phyloP scores from a whole-genome alignment of 2,888 invertebrate genomes.

The Agonum fuliginosum region DNA sequence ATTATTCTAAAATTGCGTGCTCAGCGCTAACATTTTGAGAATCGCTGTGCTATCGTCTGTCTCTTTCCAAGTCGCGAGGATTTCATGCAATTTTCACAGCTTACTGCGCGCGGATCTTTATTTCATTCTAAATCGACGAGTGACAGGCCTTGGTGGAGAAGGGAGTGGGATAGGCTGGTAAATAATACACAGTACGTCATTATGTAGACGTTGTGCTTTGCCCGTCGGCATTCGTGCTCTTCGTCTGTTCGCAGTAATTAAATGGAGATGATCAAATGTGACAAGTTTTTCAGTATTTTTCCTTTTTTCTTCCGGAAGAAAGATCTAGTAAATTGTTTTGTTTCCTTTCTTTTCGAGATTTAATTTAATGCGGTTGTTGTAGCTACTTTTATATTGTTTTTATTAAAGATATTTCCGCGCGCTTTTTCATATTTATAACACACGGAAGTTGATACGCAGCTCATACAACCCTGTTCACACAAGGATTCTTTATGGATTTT shows the following conservation, averaged over 20 bases:
- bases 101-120: constrained; percentile 66
- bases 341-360: neutral
- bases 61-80: constrained; percentile 61
- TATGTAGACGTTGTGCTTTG: neutral
- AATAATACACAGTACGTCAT: constrained; percentile 39
- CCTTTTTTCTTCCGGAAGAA: neutral
- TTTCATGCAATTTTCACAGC: constrained; percentile 67
- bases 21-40: too few species aligned
- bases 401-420: neutral
- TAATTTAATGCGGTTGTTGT: neutral
- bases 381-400: neutral
- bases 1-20: too few species aligned
- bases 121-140: constrained; percentile 62
- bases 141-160: too few species aligned
- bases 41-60: neutral
- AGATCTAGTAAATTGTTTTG: constrained; percentile 5
- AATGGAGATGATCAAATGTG: constrained; percentile 35
- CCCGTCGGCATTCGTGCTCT: neutral
- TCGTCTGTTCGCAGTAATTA: constrained; percentile 7
- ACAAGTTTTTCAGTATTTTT: constrained; percentile 21
- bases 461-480: too few species aligned
- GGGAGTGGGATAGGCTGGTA: neutral
- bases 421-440: too few species aligned
- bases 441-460: too few species aligned
- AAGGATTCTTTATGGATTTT: too few species aligned